Evolutionary conservation across 2,113 vertebrate species (phyloP).

Genomic region (Chloropsis cyanopogon): DNA sequence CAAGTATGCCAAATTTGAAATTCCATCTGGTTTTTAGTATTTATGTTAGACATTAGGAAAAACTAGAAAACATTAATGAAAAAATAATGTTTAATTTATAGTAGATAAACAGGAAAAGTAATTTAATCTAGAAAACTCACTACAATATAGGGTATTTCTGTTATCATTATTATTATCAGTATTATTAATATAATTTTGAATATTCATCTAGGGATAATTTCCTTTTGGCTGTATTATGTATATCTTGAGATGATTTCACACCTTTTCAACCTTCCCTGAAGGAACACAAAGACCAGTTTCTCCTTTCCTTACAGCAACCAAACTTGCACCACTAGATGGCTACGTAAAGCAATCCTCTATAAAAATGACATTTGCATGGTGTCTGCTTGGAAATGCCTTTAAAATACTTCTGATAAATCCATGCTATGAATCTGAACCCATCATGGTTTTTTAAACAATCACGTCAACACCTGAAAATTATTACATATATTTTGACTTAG

Average conservation of each 20-base stretch:
- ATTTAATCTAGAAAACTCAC: background rate
- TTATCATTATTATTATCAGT: background rate
- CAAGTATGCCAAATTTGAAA: background rate
- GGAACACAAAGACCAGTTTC: background rate
- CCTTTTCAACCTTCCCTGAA: background rate
- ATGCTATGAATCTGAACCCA: background rate
- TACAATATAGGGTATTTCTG: background rate
- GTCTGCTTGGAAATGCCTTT: background rate
- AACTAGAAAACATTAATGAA: background rate
- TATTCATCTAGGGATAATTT: background rate
- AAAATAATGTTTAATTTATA: background rate
- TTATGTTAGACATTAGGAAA: background rate
- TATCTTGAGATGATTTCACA: background rate
- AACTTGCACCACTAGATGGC: conserved; percentile 63
- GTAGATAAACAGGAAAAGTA: background rate
- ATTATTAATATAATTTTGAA: background rate
- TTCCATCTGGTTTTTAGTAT: background rate
- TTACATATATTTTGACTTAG: background rate
- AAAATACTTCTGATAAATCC: background rate
- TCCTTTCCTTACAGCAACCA: background rate
- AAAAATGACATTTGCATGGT: background rate
- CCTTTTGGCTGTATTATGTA: background rate
- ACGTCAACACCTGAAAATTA: background rate
- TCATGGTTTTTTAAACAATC: conserved; percentile 16
- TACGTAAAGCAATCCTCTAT: conserved; percentile 43